Conservation (phyloP, 2,113 vertebrate genomes). For the Cygnus atratus region DNA sequence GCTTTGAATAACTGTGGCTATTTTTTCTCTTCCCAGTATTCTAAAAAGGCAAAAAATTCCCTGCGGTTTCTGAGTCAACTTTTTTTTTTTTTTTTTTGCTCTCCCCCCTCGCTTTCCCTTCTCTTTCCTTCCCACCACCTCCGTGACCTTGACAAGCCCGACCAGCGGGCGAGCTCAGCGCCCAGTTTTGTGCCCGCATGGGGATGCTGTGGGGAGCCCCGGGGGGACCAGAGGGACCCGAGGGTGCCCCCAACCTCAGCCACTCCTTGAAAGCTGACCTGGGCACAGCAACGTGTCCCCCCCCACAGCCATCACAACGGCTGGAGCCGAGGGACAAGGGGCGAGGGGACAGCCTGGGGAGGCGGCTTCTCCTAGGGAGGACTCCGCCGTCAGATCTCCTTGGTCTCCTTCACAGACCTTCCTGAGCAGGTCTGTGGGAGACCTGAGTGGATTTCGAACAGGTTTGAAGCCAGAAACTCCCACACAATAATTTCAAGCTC, state of each 20-base stretch:
- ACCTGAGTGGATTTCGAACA: not conserved
- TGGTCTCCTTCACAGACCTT: not conserved
- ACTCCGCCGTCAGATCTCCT: too few species aligned
- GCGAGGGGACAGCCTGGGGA: too few species aligned
- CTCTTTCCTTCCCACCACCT: slow-evolving; percentile 67
- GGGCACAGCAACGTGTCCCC: too few species aligned
- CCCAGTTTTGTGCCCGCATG: not conserved
- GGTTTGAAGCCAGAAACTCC: not conserved
- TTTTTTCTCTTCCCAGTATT: slow-evolving; percentile 78
- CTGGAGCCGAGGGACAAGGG: too few species aligned
- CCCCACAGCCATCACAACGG: too few species aligned
- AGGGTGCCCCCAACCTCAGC: too few species aligned
- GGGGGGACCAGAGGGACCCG: too few species aligned
- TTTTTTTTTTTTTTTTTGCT: slow-evolving; percentile 19
- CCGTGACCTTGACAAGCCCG: slow-evolving; percentile 57
- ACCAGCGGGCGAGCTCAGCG: not conserved
- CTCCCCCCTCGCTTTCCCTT: not conserved
- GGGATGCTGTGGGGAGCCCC: too few species aligned
- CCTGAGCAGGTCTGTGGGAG: not conserved
- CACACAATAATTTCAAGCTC: not conserved
- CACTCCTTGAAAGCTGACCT: too few species aligned
- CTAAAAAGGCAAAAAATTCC: slow-evolving; percentile 76
- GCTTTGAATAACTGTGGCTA: slow-evolving; percentile 74
- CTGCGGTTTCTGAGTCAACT: slow-evolving; percentile 71
- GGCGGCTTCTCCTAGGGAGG: too few species aligned